Conservation (phyloP, 2,888 invertebrate genomes). For the Lepidonotus clava region DNA sequence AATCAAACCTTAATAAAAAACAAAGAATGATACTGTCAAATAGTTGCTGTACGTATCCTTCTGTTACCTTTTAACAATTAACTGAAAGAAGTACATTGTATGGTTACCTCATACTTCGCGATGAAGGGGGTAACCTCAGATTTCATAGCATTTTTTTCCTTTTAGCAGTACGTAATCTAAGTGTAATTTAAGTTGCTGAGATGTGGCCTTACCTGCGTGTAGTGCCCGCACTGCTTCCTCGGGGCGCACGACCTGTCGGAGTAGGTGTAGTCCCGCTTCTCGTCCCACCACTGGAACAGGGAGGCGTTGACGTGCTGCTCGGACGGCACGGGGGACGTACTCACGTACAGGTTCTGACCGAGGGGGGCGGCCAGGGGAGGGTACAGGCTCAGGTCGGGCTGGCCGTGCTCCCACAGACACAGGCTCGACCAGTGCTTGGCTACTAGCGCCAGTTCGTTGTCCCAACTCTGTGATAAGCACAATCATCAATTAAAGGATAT, state of each 20-base stretch:
- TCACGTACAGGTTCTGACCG: constrained; percentile 15
- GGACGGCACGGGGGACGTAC: neutral
- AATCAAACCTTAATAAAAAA: too few species aligned
- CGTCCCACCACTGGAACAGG: constrained; percentile 13
- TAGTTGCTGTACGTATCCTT: too few species aligned
- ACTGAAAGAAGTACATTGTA: too few species aligned
- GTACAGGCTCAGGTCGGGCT: neutral
- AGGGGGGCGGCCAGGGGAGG: neutral
- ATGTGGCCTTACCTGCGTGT: constrained; percentile 19
- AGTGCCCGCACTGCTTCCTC: neutral
- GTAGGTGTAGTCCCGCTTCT: constrained; percentile 14
- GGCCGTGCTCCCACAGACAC: constrained; percentile 31
- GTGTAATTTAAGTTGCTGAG: too few species aligned
- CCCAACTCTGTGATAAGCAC: constrained; percentile 7
- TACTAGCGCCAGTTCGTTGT: neutral
- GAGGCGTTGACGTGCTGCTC: neutral
- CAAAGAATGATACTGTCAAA: too few species aligned
- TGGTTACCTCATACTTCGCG: too few species aligned
- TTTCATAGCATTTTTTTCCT: too few species aligned
- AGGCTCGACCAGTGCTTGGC: neutral
- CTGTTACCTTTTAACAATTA: too few species aligned
- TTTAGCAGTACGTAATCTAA: too few species aligned
- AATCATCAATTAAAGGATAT: too few species aligned
- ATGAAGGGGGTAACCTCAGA: too few species aligned
- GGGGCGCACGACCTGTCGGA: neutral